A percentile compares a stretch with the other conserved stretches of the same genome.
Evolutionary conservation across 2,888 invertebrate species (phyloP).

Genomic region (Drosophila putrida): DNA sequence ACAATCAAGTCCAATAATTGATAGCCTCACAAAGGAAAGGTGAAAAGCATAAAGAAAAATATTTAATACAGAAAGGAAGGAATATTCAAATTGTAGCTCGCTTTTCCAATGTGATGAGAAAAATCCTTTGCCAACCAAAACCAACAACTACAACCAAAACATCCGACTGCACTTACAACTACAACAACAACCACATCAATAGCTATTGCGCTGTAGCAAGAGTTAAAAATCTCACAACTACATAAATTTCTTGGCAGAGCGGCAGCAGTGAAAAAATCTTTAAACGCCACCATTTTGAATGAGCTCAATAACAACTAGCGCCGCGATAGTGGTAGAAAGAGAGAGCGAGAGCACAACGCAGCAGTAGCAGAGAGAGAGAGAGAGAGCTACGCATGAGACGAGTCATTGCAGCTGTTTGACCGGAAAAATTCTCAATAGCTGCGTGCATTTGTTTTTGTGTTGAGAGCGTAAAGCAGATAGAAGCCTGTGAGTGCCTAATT

Average conservation of each 20-base stretch:
- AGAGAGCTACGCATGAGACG: slow-evolving; percentile 21
- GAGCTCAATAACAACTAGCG: slow-evolving; percentile 56
- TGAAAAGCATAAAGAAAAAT: slow-evolving; percentile 47
- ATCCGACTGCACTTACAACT: slow-evolving; percentile 47
- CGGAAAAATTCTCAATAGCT: slow-evolving; percentile 54
- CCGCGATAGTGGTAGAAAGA: slow-evolving; percentile 28
- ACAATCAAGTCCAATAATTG: slow-evolving; percentile 38
- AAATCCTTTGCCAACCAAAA: slow-evolving; percentile 45
- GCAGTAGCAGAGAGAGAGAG: slow-evolving; percentile 52
- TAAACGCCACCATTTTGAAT: slow-evolving; percentile 80
- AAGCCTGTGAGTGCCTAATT: slow-evolving; percentile 50
- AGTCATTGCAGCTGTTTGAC: slow-evolving; percentile 64
- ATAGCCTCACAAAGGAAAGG: slow-evolving; percentile 57
- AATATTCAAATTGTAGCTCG: slow-evolving; percentile 51
- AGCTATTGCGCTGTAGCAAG: slow-evolving; percentile 57
- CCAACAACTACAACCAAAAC: slow-evolving; percentile 50
- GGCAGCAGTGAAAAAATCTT: slow-evolving; percentile 56
- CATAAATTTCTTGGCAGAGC: slow-evolving; percentile 66
- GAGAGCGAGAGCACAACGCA: slow-evolving; percentile 55
- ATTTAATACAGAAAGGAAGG: slow-evolving; percentile 31
- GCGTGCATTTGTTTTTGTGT: slow-evolving; percentile 32
- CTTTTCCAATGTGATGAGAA: slow-evolving; percentile 71
- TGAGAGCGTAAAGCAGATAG: slow-evolving; percentile 16
- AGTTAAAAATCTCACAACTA: slow-evolving; percentile 57
- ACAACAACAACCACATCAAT: slow-evolving; percentile 34